A percentile compares a stretch with the other conserved stretches of the same genome.
Conservation (phyloP, 2,888 invertebrate species). For the Gibbula magus region DNA sequence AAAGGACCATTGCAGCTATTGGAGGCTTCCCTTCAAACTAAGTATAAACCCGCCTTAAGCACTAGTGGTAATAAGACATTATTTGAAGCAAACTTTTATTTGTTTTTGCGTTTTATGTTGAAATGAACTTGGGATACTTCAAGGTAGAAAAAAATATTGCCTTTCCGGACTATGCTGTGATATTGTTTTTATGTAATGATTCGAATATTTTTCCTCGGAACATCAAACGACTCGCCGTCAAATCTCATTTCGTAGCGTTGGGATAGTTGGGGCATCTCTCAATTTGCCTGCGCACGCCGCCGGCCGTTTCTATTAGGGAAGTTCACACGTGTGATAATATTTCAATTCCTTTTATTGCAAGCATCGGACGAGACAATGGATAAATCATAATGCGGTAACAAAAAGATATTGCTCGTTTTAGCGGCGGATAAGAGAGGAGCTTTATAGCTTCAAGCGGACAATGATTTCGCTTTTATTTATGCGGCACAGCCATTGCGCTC, state of each 20-base stretch:
- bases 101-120: constrained; percentile 27
- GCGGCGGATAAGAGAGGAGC: constrained; percentile 20
- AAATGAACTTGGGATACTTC: constrained; percentile 14
- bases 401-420: constrained; percentile 30
- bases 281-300: constrained; percentile 21
- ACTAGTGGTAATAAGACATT: constrained; percentile 18
- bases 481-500: constrained; percentile 6
- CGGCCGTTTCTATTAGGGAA: constrained; percentile 26
- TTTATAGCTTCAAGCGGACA: constrained; percentile 16
- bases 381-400: constrained; percentile 30
- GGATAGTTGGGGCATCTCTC: constrained; percentile 24
- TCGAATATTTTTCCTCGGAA: constrained; percentile 27
- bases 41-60: constrained; percentile 2
- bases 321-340: constrained; percentile 33
- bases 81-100: constrained; percentile 25
- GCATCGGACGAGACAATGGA: constrained; percentile 24
- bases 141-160: constrained; percentile 25
- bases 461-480: constrained; percentile 25
- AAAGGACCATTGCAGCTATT: constrained; percentile 18
- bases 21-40: constrained; percentile 15
- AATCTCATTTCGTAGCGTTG: constrained; percentile 24
- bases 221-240: constrained; percentile 28
- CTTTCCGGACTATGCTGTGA: constrained; percentile 21
- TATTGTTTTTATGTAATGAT: constrained; percentile 29
- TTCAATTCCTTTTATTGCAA: constrained; percentile 33